Base-by-base conservation (phyloP, 2,888 invertebrate species). In the Pseudoips prasinana region DNA sequence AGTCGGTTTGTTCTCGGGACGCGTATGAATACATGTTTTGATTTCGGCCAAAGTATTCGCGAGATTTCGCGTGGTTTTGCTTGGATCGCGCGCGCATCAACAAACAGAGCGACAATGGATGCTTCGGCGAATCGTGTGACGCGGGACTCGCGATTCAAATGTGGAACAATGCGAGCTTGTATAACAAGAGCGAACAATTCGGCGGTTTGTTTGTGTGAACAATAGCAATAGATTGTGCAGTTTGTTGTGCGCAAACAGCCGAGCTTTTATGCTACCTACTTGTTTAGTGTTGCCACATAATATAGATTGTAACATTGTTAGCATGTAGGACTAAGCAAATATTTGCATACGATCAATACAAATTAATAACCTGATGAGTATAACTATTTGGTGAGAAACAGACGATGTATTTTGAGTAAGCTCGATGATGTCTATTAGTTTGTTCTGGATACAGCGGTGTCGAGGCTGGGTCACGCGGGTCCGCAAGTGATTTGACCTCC, bases 401-500 rank as follows among this genome's bases (percentile, higher is more conserved):
- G 23, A 9, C 1, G 17, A 3, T 11, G 11, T 29, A 11, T 20
- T 3, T 27, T 34, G 29, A 44, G 14, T 22, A 25, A 33, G 25
- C 18, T 34, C 23, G 20, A 23, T 25, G 33, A n/a, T 8, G 18
- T 29, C 10, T 34, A 39, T 36, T 29, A 33, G 43, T 46, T 30
- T 33, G 30, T 27, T 47, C 47, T 50, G 34, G 20, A 19, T 40
- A 17, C 35, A 29, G 39, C 43, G 37, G 57, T 44, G 62, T 49
- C 53, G 57, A 46, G 61, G 50, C 42, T 54, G 63, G 57, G 64
- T 58, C 56, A 59, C 50, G 62, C 65, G 71, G 64, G 62, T 47
- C 65, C 71, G 59, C 85, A 88, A 88, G 85, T 86, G 86, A 87
- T 88, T 87, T 85, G 88, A 87, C 87, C 87, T 87, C 84, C 74